These are phyloP conservation scores for Dryoscopus gambensis DNA, from an alignment of 2,113 vertebrate species.

Conservation along the genomic window DNA sequence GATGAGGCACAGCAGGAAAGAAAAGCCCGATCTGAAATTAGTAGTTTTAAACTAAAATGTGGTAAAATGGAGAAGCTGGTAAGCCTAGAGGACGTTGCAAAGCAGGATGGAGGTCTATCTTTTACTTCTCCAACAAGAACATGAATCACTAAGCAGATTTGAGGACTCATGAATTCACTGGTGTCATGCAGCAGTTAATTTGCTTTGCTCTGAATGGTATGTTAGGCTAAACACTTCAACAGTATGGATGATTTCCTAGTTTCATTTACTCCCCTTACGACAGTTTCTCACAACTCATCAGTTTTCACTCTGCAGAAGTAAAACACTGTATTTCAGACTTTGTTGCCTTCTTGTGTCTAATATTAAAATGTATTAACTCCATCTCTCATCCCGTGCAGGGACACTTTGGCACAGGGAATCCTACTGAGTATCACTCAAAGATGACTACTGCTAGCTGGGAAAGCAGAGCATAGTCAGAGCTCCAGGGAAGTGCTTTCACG, in stretches of 20 bases:
- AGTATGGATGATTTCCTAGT: neutral
- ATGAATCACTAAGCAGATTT: neutral
- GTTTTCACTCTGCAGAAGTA: neutral
- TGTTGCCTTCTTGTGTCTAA: neutral
- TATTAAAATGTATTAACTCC: neutral
- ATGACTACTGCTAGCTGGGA: neutral
- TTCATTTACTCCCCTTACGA: neutral
- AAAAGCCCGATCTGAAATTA: neutral
- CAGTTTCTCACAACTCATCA: neutral
- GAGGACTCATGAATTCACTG: neutral
- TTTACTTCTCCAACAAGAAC: neutral
- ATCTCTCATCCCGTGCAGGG: neutral
- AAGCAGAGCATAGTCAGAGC: neutral
- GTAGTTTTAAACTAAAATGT: neutral
- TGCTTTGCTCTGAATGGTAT: neutral
- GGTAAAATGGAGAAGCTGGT: neutral
- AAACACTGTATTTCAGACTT: neutral
- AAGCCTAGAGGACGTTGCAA: neutral
- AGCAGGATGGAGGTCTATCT: neutral
- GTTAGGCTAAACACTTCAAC: neutral
- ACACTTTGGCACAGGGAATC: neutral
- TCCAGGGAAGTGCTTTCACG: neutral
- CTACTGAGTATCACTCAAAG: neutral
- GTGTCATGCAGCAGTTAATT: neutral
- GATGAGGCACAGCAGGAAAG: neutral